Percentiles rank a stretch among this genome's conserved stretches.
phyloP scores from a whole-genome alignment of 2,888 invertebrate genomes.

The Hanleya hanleyi region DNA sequence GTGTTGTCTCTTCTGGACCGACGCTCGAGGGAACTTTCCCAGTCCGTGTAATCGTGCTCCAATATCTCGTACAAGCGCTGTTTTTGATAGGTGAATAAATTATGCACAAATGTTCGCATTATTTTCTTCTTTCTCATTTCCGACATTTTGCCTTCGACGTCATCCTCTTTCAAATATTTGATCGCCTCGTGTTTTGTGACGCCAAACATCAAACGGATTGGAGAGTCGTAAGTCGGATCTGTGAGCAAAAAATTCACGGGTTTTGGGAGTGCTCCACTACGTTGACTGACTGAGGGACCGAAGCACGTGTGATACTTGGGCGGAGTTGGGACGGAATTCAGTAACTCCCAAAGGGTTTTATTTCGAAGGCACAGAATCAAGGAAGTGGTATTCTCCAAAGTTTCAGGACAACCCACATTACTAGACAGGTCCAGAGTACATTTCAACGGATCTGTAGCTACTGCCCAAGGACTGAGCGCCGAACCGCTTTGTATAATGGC shows the following conservation, averaged over 20 bases:
- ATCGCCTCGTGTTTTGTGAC: slow-evolving; percentile 79
- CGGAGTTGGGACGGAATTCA: slow-evolving; percentile 36
- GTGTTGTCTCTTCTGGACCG: slow-evolving; percentile 90
- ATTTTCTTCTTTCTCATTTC: slow-evolving; percentile 92
- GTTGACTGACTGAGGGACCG: slow-evolving; percentile 55
- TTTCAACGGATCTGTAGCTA: slow-evolving; percentile 34
- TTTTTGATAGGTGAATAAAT: slow-evolving; percentile 93
- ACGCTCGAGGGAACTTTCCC: slow-evolving; percentile 80
- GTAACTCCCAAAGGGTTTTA: slow-evolving; percentile 82
- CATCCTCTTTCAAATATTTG: slow-evolving; percentile 88
- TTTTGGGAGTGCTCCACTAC: slow-evolving; percentile 46
- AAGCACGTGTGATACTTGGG: slow-evolving; percentile 69
- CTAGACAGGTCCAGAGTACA: slow-evolving; percentile 36
- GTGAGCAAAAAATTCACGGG: slow-evolving; percentile 40
- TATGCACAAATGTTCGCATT: slow-evolving; percentile 87
- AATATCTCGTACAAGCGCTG: slow-evolving; percentile 96
- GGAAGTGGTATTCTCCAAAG: slow-evolving; percentile 3
- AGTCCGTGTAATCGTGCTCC: slow-evolving; percentile 96
- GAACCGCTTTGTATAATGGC: slow-evolving; percentile 94
- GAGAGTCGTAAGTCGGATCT: slow-evolving; percentile 5
- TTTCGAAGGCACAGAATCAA: slow-evolving; percentile 37
- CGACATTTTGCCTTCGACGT: slow-evolving; percentile 93
- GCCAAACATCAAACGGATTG: slow-evolving; percentile 46
- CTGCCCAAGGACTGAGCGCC: slow-evolving; percentile 47
- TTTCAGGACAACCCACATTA: slow-evolving; percentile 39